Evolutionary conservation across 2,113 vertebrate species (phyloP).

Genomic region (Marmota flaviventris): DNA sequence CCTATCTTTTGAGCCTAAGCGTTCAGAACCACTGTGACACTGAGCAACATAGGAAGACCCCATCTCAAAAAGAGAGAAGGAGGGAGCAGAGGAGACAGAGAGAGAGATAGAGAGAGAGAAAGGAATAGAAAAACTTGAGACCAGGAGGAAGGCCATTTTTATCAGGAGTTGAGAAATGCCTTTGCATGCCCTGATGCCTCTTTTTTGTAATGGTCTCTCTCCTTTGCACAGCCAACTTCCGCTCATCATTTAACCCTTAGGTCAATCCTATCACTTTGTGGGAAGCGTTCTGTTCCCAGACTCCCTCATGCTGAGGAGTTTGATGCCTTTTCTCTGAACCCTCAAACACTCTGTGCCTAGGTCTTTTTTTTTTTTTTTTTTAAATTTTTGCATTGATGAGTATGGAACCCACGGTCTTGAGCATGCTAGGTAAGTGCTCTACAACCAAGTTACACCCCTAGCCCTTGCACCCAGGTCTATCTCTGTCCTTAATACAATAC

Average conservation of each 20-base stretch:
- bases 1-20: not conserved
- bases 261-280: not conserved
- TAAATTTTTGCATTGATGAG: no score
- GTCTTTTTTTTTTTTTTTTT: not conserved
- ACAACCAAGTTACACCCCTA: not conserved
- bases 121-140: not conserved
- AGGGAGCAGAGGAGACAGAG: no score
- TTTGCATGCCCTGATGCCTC: not conserved
- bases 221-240: not conserved
- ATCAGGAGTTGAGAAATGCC: not conserved
- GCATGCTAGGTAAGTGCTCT: not conserved
- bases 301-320: constrained; percentile 16
- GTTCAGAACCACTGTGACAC: not conserved
- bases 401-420: not conserved
- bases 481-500: not conserved
- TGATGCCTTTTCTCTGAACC: not conserved
- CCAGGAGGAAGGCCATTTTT: constrained; percentile 7
- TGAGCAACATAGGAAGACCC: not conserved
- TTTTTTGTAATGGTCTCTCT: not conserved
- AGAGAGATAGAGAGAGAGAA: no score
- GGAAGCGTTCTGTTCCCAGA: not conserved
- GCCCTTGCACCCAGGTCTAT: not conserved
- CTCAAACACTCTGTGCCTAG: not conserved
- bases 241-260: not conserved
- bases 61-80: not conserved